Conservation (phyloP, 1,140 invertebrate genomes). For the Diorhabda sublineata region DNA sequence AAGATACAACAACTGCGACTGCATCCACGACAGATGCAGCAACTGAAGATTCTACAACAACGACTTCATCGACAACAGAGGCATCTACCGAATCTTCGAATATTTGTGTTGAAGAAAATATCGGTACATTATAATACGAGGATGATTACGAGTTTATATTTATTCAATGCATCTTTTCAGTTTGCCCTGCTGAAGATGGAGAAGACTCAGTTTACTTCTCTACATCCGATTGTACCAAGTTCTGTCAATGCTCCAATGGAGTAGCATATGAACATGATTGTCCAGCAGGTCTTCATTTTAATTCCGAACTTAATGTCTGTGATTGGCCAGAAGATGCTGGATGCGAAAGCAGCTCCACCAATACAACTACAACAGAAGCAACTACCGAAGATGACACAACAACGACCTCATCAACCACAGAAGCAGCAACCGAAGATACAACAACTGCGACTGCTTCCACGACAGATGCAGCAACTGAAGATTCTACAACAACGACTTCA, state of each 20-base stretch:
- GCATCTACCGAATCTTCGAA: no score
- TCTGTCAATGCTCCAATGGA: background rate
- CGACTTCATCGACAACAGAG: no score
- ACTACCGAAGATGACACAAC: background rate
- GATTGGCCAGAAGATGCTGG: slow-evolving; percentile 3
- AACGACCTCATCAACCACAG: background rate
- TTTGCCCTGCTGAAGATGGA: background rate
- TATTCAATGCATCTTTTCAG: background rate
- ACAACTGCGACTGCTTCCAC: background rate
- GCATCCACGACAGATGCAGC: no score
- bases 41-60: no score
- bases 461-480: background rate
- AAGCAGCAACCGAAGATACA: background rate
- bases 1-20: no score
- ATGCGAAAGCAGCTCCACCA: slow-evolving; percentile 33
- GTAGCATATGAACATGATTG: background rate
- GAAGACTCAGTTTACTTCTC: background rate
- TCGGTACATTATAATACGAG: no score
- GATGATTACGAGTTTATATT: no score
- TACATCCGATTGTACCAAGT: background rate
- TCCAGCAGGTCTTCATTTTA: background rate
- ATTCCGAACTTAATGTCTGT: background rate
- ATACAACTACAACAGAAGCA: background rate
- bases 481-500: background rate
- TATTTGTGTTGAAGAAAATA: no score